phyloP scores from a whole-genome alignment of 2,888 invertebrate genomes.

The Amphipyra berbera region DNA sequence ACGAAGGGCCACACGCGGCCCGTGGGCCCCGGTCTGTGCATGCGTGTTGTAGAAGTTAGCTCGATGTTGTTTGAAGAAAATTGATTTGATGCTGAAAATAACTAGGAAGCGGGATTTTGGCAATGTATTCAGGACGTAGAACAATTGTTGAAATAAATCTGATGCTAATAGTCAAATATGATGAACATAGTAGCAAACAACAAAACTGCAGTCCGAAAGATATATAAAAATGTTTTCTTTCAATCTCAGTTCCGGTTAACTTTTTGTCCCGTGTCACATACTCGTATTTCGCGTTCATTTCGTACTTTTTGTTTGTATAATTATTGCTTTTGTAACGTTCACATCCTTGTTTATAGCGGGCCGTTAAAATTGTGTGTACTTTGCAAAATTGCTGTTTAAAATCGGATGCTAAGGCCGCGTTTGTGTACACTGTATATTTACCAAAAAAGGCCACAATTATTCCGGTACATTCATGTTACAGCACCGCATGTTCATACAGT shows the following conservation, averaged over 20 bases:
- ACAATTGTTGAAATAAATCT: background rate
- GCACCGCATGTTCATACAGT: constrained; percentile 65
- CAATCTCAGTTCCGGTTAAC: background rate
- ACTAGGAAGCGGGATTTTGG: constrained; percentile 19
- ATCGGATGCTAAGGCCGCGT: constrained; percentile 38
- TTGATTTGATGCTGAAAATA: background rate
- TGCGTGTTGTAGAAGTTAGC: no score
- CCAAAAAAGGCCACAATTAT: constrained; percentile 71
- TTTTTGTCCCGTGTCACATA: background rate
- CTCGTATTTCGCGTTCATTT: constrained; percentile 3
- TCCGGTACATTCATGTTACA: constrained; percentile 71
- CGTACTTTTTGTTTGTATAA: constrained; percentile 26
- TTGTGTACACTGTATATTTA: constrained; percentile 54
- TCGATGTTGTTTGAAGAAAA: constrained; percentile 24
- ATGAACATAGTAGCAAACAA: background rate
- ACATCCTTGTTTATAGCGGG: constrained; percentile 43
- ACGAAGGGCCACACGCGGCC: no score
- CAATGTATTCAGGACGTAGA: constrained; percentile 8
- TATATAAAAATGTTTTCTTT: background rate
- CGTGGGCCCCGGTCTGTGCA: no score
- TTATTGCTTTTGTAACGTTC: constrained; percentile 21
- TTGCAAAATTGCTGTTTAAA: constrained; percentile 52
- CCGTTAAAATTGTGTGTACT: constrained; percentile 51
- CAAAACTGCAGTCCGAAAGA: background rate
- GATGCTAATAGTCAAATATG: background rate